Percentiles rank a stretch among this genome's conserved stretches.
These are phyloP conservation scores for Barypeithes pellucidus DNA, from an alignment of 2,888 invertebrate genomes.

Conservation along the genomic window DNA sequence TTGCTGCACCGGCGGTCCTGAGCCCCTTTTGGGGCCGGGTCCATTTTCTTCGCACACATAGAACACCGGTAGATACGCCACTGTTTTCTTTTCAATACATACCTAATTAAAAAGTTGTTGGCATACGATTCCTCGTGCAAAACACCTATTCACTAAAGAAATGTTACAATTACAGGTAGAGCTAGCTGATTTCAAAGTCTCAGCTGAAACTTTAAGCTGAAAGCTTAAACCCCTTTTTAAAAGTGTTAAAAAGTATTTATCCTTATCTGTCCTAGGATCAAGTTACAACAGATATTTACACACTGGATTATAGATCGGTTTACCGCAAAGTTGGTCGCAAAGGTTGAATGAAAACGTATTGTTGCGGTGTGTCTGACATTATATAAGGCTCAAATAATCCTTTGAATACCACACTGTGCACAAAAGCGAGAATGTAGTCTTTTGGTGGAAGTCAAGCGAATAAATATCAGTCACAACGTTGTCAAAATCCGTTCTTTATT, in stretches of 20 bases:
- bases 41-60: too few species aligned
- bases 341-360: conserved; percentile 43
- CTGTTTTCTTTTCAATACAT: too few species aligned
- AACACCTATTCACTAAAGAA: not conserved
- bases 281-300: conserved; percentile 52
- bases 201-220: not conserved
- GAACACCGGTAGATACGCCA: too few species aligned
- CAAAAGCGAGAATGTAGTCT: conserved; percentile 59
- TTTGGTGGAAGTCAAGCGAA: conserved; percentile 62
- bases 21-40: too few species aligned
- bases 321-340: conserved; percentile 44
- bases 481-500: conserved; percentile 58
- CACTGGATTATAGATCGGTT: conserved; percentile 49
- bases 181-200: not conserved
- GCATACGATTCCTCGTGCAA: not conserved
- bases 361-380: conserved; percentile 46
- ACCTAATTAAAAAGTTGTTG: too few species aligned
- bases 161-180: not conserved
- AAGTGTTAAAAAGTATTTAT: conserved; percentile 50
- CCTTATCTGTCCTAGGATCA: conserved; percentile 44
- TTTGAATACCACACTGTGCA: conserved; percentile 61
- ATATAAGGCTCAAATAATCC: conserved; percentile 58
- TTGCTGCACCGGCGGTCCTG: too few species aligned
- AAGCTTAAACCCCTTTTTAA: conserved; percentile 25
- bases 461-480: conserved; percentile 65